phyloP scores from a whole-genome alignment of 2,113 vertebrate genomes.

The Thoracochromis brauschi region DNA sequence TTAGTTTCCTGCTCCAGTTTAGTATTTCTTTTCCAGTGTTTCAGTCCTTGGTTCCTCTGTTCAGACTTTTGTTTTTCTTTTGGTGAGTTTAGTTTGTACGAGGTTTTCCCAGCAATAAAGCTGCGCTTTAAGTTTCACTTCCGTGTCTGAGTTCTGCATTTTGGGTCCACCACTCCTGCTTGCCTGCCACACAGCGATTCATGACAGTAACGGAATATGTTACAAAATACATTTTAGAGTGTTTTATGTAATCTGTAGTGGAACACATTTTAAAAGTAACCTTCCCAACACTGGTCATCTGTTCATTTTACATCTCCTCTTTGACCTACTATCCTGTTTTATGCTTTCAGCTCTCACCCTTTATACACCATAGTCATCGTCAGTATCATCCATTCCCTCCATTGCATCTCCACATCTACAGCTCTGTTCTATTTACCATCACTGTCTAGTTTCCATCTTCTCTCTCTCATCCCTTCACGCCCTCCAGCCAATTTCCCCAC shows the following conservation, averaged over 20 bases:
- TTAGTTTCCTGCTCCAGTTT: no score
- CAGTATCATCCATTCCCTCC: constrained; percentile 17
- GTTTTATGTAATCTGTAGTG: background rate
- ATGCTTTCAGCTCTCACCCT: background rate
- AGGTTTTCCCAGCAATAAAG: no score
- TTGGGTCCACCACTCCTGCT: no score
- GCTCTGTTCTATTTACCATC: constrained; percentile 47
- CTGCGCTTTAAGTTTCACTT: no score
- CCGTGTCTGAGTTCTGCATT: no score
- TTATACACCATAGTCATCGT: constrained; percentile 8
- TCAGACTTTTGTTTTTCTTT: no score
- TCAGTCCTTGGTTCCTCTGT: no score
- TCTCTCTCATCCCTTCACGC: constrained; percentile 36
- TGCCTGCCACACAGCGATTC: no score
- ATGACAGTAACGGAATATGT: background rate
- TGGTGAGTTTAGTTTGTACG: no score
- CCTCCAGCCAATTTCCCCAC: constrained; percentile 58
- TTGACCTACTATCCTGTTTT: constrained; percentile 12
- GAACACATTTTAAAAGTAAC: background rate
- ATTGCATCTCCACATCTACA: constrained; percentile 25
- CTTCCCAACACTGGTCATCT: background rate
- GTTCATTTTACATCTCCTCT: background rate
- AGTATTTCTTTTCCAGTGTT: no score
- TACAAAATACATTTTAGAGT: background rate
- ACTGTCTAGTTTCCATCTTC: constrained; percentile 26